Conservation (phyloP, 1,140 invertebrate species). For the Manduca sexta region DNA sequence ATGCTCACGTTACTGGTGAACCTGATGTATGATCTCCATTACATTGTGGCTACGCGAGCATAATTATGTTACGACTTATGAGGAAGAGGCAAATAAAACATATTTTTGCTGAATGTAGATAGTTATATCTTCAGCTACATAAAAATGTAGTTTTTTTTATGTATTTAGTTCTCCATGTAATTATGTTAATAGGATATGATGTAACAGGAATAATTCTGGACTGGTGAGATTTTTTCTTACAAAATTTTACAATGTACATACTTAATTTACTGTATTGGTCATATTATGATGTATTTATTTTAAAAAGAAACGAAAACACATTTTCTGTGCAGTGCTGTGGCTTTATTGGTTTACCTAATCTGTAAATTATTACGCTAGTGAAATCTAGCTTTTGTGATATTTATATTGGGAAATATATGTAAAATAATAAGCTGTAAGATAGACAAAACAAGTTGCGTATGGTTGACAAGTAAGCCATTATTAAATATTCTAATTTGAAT, state of each 20-base stretch:
- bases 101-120: no score
- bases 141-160: no score
- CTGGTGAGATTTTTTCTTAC: no score
- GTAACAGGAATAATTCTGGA: neutral
- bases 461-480: constrained; percentile 40
- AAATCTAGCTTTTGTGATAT: constrained; percentile 46
- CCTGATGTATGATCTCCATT: no score
- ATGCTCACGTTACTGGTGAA: no score
- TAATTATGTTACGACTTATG: no score
- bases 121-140: no score
- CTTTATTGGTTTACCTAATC: constrained; percentile 23
- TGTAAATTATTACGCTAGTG: constrained; percentile 17
- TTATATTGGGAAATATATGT: constrained; percentile 35
- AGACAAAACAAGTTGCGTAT: constrained; percentile 38
- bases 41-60: no score
- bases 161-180: no score
- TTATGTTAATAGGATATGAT: neutral
- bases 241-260: no score
- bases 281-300: neutral
- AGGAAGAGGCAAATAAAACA: no score
- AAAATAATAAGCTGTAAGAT: constrained; percentile 36
- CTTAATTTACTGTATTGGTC: neutral
- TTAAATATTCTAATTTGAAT: constrained; percentile 45
- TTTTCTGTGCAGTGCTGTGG: constrained; percentile 6
- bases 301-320: neutral